phyloP scores from a whole-genome alignment of 2,113 vertebrate species.

The Rhizomys pruinosus region DNA sequence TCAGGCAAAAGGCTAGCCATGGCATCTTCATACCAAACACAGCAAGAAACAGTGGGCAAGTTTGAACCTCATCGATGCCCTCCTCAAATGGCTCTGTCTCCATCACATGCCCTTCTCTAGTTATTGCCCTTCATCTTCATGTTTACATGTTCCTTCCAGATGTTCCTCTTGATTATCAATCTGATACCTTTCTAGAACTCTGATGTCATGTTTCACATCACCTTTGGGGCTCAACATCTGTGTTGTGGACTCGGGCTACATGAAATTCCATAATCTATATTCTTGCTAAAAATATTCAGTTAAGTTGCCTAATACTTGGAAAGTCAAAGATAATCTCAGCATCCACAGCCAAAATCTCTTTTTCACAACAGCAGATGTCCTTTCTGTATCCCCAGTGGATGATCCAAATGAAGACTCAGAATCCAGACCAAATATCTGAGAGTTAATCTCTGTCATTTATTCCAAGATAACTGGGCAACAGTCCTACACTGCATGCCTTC shows the following conservation, averaged over 20 bases:
- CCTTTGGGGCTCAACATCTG: not conserved
- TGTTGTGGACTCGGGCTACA: not conserved
- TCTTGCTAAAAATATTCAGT: slow-evolving; percentile 11
- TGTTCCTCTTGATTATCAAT: not conserved
- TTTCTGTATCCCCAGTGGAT: not conserved
- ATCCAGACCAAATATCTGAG: not conserved
- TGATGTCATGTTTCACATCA: not conserved
- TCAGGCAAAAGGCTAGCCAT: too few relatives aligned
- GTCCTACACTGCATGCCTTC: not conserved
- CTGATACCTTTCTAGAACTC: not conserved
- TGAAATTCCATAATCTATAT: not conserved
- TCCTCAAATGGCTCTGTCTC: too few relatives aligned
- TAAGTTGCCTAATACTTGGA: slow-evolving; percentile 5
- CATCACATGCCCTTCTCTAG: not conserved
- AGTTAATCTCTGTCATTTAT: not conserved
- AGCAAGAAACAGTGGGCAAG: too few relatives aligned
- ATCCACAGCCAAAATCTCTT: slow-evolving; percentile 18
- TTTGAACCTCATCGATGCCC: too few relatives aligned
- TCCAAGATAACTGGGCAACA: not conserved
- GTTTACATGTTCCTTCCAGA: not conserved
- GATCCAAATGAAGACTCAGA: not conserved
- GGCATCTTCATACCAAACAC: too few relatives aligned
- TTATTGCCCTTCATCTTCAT: slow-evolving; percentile 9
- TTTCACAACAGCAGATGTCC: not conserved
- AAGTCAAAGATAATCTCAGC: not conserved